Evolutionary conservation across 2,113 vertebrate genomes (phyloP), one percentile per base, ranked within the genome.

Genomic region (Psophia crepitans): DNA sequence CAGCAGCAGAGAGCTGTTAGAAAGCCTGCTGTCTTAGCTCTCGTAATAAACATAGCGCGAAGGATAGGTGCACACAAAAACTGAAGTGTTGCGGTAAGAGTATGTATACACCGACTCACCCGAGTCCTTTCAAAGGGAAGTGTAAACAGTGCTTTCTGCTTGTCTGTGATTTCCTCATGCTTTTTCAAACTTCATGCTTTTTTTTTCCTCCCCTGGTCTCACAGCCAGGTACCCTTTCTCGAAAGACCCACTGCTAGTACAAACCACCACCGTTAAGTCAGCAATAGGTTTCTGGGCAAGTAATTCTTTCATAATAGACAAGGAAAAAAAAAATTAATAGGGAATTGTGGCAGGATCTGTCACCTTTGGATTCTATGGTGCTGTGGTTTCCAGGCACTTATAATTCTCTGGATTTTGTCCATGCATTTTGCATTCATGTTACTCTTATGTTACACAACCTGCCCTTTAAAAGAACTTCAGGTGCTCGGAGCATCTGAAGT

Each of bases 11-110:
- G 87, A 61, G 92, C 86, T 92, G 74, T 86, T 93, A 83, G 94
- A 80, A 94, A 96, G 84, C 89, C 87, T 79, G 92, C 90, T 92
- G 88, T 74, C 84, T 82, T 94, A 89, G 37, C 84, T 85, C 89
- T 82, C 0, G 0, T 77, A 91, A 93, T 93, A 96, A 95, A 95
- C 95, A 74, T 58, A 95, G 63, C 2, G 0, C 8, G 0, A 89
- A 91, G 77, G 91, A 89, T 79, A 96, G 94, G 70, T 94, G 74
- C 63, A 9, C 80, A 37, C 37, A 28, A 51, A 91, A 58, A 11
- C 84, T 79, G 78, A 91, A 94, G 74, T n/a, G 66, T 39, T 84
- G 77, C 24, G 43, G 70, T 49, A 33, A 95, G 81, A 91, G 74
- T 87, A 69, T 21, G 30, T 84, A 23, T 9, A 35, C 28, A 26